Conservation (phyloP, 2,797 vertebrate species). For the Anomalospiza imberbis region DNA sequence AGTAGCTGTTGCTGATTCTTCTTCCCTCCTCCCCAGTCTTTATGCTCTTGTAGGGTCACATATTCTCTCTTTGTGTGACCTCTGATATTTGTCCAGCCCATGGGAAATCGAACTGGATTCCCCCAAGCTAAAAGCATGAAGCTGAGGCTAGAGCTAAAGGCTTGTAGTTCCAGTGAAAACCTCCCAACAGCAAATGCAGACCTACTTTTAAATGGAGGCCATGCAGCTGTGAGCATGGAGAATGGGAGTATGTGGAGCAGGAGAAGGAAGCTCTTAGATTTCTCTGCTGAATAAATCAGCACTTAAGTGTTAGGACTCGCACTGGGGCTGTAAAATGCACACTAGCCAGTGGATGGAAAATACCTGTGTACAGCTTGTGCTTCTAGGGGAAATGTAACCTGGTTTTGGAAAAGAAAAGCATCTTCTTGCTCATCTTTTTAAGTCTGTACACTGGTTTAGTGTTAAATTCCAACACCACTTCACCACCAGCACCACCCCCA, state of each 20-base stretch:
- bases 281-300: background rate
- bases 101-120: background rate
- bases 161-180: background rate
- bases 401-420: background rate
- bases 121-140: background rate
- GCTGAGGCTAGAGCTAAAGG: background rate
- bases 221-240: background rate
- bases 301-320: background rate
- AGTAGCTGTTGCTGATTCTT: background rate
- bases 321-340: background rate
- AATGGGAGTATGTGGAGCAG: background rate
- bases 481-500: rapidly evolving
- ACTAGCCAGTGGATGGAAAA: background rate
- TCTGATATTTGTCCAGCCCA: background rate
- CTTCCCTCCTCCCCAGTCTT: background rate
- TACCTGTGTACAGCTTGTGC: background rate
- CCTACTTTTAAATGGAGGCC: background rate
- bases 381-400: background rate
- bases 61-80: background rate
- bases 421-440: background rate
- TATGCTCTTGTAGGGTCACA: background rate
- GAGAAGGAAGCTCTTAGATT: background rate
- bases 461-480: background rate
- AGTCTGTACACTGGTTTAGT: background rate
- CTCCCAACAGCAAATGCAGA: background rate